Conservation (phyloP, 2,113 vertebrate genomes). For the Zosterops hypoxanthus region DNA sequence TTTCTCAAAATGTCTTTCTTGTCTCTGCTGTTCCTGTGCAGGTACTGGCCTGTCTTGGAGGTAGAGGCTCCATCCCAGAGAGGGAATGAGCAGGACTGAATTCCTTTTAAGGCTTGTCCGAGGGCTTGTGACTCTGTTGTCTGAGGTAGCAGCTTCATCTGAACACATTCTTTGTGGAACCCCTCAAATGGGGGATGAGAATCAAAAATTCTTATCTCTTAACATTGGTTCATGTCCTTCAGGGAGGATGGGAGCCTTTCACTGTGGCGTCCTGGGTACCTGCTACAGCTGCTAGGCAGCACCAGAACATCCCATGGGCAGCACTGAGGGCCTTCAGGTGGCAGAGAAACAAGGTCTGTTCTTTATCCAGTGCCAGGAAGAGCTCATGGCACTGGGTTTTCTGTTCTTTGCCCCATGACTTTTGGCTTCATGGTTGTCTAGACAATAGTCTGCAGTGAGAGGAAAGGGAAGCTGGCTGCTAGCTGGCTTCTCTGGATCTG, state of each 20-base stretch:
- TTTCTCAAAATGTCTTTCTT: neutral
- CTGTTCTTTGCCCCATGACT: neutral
- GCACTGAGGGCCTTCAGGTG: neutral
- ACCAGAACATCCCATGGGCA: neutral
- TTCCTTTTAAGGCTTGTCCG: neutral
- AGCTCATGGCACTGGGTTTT: neutral
- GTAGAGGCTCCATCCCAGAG: neutral
- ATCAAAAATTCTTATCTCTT: neutral
- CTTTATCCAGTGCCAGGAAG: neutral
- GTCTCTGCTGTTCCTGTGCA: neutral
- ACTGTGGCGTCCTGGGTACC: neutral
- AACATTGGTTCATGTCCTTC: fast-evolving
- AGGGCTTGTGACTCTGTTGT: neutral
- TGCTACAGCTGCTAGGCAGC: neutral
- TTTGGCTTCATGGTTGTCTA: neutral
- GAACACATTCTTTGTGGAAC: neutral
- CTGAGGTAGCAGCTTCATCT: neutral
- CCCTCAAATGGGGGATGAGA: neutral
- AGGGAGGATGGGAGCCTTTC: neutral
- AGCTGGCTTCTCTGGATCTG: neutral
- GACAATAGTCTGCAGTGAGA: neutral
- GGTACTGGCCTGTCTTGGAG: neutral
- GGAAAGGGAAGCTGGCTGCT: neutral
- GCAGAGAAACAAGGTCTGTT: neutral
- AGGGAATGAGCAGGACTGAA: neutral